A percentile compares a stretch with the other conserved stretches of the same genome.
Evolutionary conservation across 2,888 invertebrate species (phyloP).

Genomic region (Stictocephala bisonia): DNA sequence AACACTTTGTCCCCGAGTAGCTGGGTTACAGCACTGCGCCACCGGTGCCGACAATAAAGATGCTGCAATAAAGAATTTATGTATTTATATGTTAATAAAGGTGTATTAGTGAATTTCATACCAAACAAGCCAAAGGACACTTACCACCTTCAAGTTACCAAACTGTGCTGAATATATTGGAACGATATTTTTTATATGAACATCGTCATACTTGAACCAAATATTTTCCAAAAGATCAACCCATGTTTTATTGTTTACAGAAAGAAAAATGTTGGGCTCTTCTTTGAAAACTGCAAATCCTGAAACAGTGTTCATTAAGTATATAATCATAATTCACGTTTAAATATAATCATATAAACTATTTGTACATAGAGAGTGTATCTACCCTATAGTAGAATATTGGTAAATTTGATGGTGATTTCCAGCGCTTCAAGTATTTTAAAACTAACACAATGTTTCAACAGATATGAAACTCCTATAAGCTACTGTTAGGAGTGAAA

Average conservation of each 20-base stretch:
- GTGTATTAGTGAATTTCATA: too few relatives aligned
- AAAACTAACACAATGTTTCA: too few relatives aligned
- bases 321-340: background rate
- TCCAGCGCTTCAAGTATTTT: too few relatives aligned
- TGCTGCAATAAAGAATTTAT: background rate
- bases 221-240: background rate
- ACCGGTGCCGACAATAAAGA: too few relatives aligned
- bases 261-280: background rate
- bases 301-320: too few relatives aligned
- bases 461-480: too few relatives aligned
- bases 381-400: too few relatives aligned
- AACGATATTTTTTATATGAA: background rate
- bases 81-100: background rate
- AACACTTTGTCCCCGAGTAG: too few relatives aligned
- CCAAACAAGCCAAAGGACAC: too few relatives aligned
- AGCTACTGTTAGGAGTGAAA: too few relatives aligned
- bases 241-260: background rate
- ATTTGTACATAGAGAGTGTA: background rate
- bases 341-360: background rate
- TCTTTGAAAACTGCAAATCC: conserved; percentile 1
- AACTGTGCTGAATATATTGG: background rate
- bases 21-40: too few relatives aligned
- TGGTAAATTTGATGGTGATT: too few relatives aligned
- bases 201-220: conserved; percentile 20
- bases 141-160: background rate